phyloP scores from a whole-genome alignment of 2,888 invertebrate species.

The Stenoptilia bipunctidactyla region DNA sequence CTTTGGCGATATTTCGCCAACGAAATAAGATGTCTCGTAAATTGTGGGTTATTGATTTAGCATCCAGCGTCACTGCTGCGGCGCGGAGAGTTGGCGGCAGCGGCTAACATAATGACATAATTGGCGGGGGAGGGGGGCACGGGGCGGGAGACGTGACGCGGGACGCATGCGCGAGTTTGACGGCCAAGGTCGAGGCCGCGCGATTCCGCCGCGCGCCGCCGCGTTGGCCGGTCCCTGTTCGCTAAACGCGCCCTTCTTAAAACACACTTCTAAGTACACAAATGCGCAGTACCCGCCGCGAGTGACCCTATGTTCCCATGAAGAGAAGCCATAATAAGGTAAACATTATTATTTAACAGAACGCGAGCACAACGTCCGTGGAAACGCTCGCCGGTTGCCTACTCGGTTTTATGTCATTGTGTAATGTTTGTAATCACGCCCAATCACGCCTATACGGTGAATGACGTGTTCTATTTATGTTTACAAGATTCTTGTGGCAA shows the following conservation, averaged over 20 bases:
- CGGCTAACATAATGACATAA: slow-evolving; percentile 60
- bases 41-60: too few relatives aligned
- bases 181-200: slow-evolving; percentile 70
- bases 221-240: slow-evolving; percentile 50
- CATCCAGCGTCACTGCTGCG: neutral
- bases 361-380: slow-evolving; percentile 7
- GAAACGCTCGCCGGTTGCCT: neutral
- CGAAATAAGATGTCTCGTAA: too few relatives aligned
- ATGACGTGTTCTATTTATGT: neutral
- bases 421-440: slow-evolving; percentile 43
- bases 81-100: neutral
- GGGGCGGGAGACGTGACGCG: slow-evolving; percentile 33
- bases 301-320: slow-evolving; percentile 26
- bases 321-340: slow-evolving; percentile 26
- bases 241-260: slow-evolving; percentile 46
- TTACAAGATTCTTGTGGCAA: neutral
- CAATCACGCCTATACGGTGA: slow-evolving; percentile 3
- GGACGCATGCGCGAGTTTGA: slow-evolving; percentile 68
- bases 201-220: slow-evolving; percentile 66
- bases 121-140: slow-evolving; percentile 41
- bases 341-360: slow-evolving; percentile 19
- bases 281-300: slow-evolving; percentile 49
- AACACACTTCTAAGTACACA: slow-evolving; percentile 34
- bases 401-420: slow-evolving; percentile 16
- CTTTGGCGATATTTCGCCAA: too few relatives aligned